Conservation (phyloP, 2,797 vertebrate species). For the Oryzias sinensis region DNA sequence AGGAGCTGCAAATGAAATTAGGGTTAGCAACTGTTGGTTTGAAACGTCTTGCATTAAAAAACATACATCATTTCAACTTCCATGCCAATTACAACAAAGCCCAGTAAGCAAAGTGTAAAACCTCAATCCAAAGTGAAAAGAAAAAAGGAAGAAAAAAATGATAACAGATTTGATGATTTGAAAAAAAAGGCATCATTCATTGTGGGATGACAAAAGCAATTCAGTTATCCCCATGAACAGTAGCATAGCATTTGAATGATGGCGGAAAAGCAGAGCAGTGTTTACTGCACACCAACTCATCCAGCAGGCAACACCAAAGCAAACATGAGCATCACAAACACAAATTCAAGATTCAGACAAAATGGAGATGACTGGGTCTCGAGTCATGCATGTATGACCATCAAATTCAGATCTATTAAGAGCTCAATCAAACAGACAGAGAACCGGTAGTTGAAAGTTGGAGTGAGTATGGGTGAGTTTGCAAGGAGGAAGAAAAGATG, state of each 20-base stretch:
- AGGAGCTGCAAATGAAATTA: conserved; percentile 34
- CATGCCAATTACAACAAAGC: conserved; percentile 56
- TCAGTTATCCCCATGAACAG: conserved; percentile 40
- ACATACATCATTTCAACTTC: conserved; percentile 19
- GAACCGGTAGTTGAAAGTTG: conserved; percentile 56
- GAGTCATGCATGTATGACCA: conserved; percentile 66
- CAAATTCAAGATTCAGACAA: conserved; percentile 52
- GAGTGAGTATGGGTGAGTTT: conserved; percentile 61
- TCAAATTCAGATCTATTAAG: conserved; percentile 21
- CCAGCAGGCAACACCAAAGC: conserved; percentile 36
- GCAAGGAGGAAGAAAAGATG: conserved; percentile 58
- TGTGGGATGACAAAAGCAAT: conserved; percentile 45
- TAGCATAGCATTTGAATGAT: conserved; percentile 49
- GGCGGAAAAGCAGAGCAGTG: conserved; percentile 46
- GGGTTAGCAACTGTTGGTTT: conserved; percentile 6
- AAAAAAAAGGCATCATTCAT: conserved; percentile 45
- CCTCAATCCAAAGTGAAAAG: conserved; percentile 25
- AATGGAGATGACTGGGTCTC: conserved; percentile 67
- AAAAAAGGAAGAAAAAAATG: conserved; percentile 1
- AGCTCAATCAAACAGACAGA: conserved; percentile 41
- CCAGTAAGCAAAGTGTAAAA: conserved; percentile 25
- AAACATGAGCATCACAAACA: conserved; percentile 56
- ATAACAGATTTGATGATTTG: conserved; percentile 23
- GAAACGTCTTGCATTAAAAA: conserved; percentile 25
- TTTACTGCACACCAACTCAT: conserved; percentile 42